Base-by-base conservation (phyloP, 2,888 invertebrate genomes). In the Acanthococcus lagerstroemiae region DNA sequence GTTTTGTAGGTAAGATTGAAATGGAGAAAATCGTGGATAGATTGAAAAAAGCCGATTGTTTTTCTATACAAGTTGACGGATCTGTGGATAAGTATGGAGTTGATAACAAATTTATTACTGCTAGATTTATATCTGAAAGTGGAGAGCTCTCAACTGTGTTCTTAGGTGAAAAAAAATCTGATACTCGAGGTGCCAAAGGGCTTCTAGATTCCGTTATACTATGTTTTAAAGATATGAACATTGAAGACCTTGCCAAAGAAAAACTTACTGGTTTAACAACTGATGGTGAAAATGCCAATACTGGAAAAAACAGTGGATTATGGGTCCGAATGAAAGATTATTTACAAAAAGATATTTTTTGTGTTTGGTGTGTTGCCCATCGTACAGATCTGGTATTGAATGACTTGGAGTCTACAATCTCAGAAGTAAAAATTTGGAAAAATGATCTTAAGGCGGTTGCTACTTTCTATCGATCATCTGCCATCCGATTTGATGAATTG, bases 251-350 rank as follows among this genome's bases (percentile, higher is more conserved):
- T 5, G 54, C 55, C 26, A 66, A 65, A 65, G 58, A 67, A 58
- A 67, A 67, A 58, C 27, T 67, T 25, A 67, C 56, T 27, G 67
- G 67, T 26, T 12, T 67, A 27, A 67, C 67, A 1, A 65, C 65
- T 22, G 67, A 67, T 66, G 56, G 65, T 22, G 65, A 67, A 61
- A 67, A 55, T 65, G 55, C 65, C n/a, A 67, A 66, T 25, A 67
- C 67, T 44, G 67, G 57, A 22, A 67, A 65, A 46, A 50, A 55
- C 27, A 65, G 45, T 52, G 67, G 57, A 54, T 37, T 57, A 4
- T 67, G 67, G 65, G 52, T 57, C 12, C 55, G 52, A 66, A 27
- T 67, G 24, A 19, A 37, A 67, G 46, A 67, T 19, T 65, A 67
- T 17, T 65, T 65, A 27, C 24, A 46, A 65, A 65, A 50, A 46